A percentile compares a stretch with the other conserved stretches of the same genome.
Evolutionary conservation across 2,888 invertebrate species (phyloP).

Genomic region (Drosophila rellima): DNA sequence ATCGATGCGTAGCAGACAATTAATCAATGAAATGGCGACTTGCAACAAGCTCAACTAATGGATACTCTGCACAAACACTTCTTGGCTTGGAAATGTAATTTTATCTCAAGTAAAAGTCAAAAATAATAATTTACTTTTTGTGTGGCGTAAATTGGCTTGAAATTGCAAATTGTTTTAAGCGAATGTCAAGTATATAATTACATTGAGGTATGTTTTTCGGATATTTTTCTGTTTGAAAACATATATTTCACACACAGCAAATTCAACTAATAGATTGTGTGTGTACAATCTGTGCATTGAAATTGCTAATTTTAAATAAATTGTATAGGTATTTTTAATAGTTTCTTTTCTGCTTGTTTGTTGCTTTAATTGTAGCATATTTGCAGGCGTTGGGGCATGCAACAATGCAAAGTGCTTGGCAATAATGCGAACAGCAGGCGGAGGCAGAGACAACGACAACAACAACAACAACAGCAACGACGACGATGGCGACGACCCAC

Average conservation of each 20-base stretch:
- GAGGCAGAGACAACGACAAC: conserved; percentile 28
- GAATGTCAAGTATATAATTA: no score
- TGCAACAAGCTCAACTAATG: neutral
- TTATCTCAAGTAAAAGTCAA: neutral
- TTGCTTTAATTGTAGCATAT: conserved; percentile 46
- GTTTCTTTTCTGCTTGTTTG: conserved; percentile 1
- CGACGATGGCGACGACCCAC: conserved; percentile 50
- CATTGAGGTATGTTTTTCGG: no score
- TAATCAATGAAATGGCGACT: conserved; percentile 56
- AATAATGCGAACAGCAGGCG: conserved; percentile 19
- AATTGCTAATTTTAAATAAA: neutral
- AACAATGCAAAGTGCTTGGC: conserved; percentile 32
- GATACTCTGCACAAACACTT: conserved; percentile 4
- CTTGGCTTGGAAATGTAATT: neutral
- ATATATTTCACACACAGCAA: neutral
- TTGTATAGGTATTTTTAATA: neutral
- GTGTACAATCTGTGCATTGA: neutral
- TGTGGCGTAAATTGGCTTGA: no score
- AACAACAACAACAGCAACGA: conserved; percentile 18
- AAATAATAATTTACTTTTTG: neutral
- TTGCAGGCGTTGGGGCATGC: conserved; percentile 43
- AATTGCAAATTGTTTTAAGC: no score
- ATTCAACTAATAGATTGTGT: neutral
- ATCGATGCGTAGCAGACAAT: conserved; percentile 61
- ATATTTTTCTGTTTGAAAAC: no score